Percentiles rank a stretch among this genome's conserved stretches.
Evolutionary conservation across 2,797 vertebrate genomes (phyloP).

Genomic region (Myotis vivesi): DNA sequence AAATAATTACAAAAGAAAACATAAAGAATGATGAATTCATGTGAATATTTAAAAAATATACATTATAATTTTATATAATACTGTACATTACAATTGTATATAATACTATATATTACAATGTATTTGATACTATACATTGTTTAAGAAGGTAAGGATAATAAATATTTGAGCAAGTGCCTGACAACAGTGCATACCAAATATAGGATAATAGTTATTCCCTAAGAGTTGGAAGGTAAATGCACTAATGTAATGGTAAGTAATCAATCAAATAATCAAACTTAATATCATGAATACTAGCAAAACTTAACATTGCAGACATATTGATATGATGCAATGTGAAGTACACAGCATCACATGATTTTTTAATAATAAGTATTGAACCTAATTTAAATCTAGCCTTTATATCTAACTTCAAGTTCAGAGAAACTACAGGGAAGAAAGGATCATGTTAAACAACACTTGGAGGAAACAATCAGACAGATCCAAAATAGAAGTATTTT

Average conservation of each 20-base stretch:
- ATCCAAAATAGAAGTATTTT: not conserved
- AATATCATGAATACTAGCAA: not conserved
- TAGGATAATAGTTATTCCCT: not conserved
- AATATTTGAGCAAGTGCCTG: not conserved
- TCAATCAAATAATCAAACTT: not conserved
- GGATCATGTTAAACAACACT: not conserved
- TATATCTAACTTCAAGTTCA: not conserved
- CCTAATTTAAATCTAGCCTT: not conserved
- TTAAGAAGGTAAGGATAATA: not conserved
- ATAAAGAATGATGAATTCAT: not conserved
- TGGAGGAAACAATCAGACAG: not conserved
- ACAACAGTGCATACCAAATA: not conserved
- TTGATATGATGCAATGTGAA: not conserved
- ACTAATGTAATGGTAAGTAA: not conserved
- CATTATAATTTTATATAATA: not conserved
- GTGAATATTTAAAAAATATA: not conserved
- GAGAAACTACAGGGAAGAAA: not conserved
- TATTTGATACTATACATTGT: not conserved
- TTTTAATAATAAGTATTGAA: not conserved
- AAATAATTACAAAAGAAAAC: not conserved
- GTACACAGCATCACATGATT: not conserved
- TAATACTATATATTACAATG: not conserved
- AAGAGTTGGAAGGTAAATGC: not conserved
- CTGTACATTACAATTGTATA: not conserved
- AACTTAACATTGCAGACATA: not conserved